A percentile compares a stretch with the other conserved stretches of the same genome.
Conservation (phyloP, 2,888 invertebrate species). For the Drosophila mettleri region DNA sequence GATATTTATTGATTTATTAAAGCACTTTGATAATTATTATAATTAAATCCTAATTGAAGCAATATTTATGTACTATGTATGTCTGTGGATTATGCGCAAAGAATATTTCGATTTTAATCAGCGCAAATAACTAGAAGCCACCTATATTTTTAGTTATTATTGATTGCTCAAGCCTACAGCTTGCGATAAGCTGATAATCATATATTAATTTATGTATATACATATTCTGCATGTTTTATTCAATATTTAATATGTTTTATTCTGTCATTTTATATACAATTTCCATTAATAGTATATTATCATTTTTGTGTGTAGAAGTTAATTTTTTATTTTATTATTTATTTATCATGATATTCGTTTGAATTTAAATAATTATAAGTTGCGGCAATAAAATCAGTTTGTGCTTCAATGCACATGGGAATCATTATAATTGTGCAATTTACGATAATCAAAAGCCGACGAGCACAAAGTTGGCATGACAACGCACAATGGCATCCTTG, state of each 20-base stretch:
- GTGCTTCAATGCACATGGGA: neutral
- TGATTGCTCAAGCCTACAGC: too few relatives aligned
- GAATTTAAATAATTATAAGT: too few relatives aligned
- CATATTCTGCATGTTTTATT: too few relatives aligned
- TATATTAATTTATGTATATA: too few relatives aligned
- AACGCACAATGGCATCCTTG: constrained; percentile 2
- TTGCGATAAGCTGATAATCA: too few relatives aligned
- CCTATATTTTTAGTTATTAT: too few relatives aligned
- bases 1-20: constrained; percentile 28
- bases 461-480: constrained; percentile 1
- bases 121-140: too few relatives aligned
- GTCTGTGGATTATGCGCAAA: neutral
- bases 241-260: too few relatives aligned
- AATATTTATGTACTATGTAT: neutral
- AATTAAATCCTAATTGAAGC: neutral
- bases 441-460: neutral
- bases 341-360: too few relatives aligned
- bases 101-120: too few relatives aligned
- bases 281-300: neutral
- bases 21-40: neutral
- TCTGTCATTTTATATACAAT: neutral
- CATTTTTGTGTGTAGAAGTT: neutral
- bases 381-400: neutral
- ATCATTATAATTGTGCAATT: neutral
- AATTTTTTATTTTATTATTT: too few relatives aligned